phyloP scores from a whole-genome alignment of 1,140 invertebrate species.

The Glossosoma conforme region DNA sequence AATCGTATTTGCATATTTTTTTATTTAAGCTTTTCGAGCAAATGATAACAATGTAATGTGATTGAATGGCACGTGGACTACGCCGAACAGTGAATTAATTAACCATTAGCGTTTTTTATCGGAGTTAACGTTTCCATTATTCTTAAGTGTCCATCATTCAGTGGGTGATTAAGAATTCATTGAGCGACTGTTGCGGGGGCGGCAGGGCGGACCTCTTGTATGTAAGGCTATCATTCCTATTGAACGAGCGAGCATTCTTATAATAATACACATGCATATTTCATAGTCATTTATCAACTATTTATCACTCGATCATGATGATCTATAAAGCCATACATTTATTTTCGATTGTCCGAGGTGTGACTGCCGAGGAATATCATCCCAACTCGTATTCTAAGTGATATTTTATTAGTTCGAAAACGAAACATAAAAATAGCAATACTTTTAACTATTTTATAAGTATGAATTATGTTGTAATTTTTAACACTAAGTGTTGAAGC shows the following conservation, averaged over 20 bases:
- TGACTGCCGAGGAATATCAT: slow-evolving; percentile 2
- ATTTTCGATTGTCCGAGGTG: slow-evolving; percentile 9
- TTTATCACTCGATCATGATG: slow-evolving; percentile 23
- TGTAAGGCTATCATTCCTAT: slow-evolving; percentile 17
- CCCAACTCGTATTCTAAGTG: slow-evolving; percentile 4
- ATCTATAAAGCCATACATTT: slow-evolving; percentile 10
- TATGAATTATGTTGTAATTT: no score
- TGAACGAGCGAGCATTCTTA: slow-evolving; percentile 13
- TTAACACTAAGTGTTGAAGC: no score
- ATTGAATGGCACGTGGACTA: no score
- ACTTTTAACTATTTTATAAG: no score
- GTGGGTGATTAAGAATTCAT: slow-evolving; percentile 17
- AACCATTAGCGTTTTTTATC: no score
- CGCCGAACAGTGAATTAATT: no score
- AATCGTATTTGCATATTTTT: no score
- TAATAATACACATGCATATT: slow-evolving; percentile 21
- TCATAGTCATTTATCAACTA: slow-evolving; percentile 28
- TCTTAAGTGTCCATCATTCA: slow-evolving; percentile 5
- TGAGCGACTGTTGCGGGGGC: neutral
- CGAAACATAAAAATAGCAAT: no score
- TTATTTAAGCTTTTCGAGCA: no score
- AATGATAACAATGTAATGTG: no score
- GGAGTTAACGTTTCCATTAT: slow-evolving; percentile 14
- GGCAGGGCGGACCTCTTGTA: neutral
- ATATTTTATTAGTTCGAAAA: no score